Conservation (phyloP, 2,113 vertebrate species). For the Crotalus helleri region DNA sequence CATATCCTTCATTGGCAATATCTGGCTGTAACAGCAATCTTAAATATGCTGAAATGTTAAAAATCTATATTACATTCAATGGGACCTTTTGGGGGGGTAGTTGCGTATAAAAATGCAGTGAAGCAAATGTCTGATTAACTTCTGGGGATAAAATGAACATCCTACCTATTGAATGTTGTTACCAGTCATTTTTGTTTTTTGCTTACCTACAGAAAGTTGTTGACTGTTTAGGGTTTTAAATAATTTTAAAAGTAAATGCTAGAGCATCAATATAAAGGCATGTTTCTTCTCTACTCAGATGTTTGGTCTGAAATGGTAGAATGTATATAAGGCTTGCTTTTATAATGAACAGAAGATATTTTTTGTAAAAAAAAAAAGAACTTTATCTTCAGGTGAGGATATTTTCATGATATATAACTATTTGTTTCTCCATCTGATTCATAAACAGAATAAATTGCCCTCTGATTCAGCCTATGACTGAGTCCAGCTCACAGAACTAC, state of each 20-base stretch:
- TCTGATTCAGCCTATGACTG: constrained; percentile 2
- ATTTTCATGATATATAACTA: neutral
- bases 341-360: neutral
- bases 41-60: neutral
- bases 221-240: neutral
- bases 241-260: neutral
- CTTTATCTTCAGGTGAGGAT: neutral
- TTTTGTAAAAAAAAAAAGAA: neutral
- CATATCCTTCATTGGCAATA: neutral
- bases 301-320: constrained; percentile 10
- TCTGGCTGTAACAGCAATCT: neutral
- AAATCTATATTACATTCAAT: neutral
- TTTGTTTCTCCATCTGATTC: constrained; percentile 2
- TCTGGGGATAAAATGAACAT: neutral
- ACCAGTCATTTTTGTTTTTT: neutral
- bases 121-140: neutral
- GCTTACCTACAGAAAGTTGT: neutral
- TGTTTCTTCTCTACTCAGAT: neutral
- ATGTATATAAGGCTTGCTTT: constrained; percentile 9
- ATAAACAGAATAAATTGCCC: neutral
- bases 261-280: neutral
- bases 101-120: neutral
- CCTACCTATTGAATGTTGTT: neutral
- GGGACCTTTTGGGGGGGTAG: neutral
- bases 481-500: neutral